Evolutionary conservation across 2,113 vertebrate species (phyloP), one percentile per base, ranked within the genome.

Genomic region (Camarhynchus parvulus): DNA sequence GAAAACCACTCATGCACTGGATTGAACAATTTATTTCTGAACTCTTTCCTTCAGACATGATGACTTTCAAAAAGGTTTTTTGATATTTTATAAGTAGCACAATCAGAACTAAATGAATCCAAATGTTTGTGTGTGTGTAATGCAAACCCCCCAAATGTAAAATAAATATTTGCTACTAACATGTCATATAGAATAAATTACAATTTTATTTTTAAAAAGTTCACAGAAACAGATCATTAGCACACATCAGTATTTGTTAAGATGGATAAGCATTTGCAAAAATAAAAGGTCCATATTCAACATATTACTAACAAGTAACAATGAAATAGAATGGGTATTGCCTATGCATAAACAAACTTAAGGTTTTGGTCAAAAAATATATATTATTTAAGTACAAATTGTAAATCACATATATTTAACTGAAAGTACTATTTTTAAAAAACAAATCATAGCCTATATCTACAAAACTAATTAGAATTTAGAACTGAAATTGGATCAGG

Each of bases 111-210:
- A 73, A 73, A 83, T 15, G 2, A 69, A 66, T 37, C 46, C 10
- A 78, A 70, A 69, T 61, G 52, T 25, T 52, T 44, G 17, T 62
- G 14, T 42, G 20, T n/a, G 13, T 47, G 21, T 59, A 68, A 68
- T 6, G 19, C 6, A 59, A 69, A 4, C 0, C 0, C 1, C 2
- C 2, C 4, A 10, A 47, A 31, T 58, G 7, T 17, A 56, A 49
- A 27, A 80, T 15, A 79, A 83, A 33, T 70, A 75, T 39, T 50
- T 78, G 7, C 23, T 86, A 15, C 5, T 49, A 41, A 33, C 8
- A 16, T 19, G 8, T 69, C 6, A 20, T 5, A 83, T 5, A 17
- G 37, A 80, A 50, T 23, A 58, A 89, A 31, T 17, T 1, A 59
- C 19, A 49, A 7, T 47, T 84, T 74, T 52, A 30, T 58, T 33